These are phyloP conservation scores for Porites rus DNA, from an alignment of 92 coral and sea anemone genomes.

Conservation along the genomic window DNA sequence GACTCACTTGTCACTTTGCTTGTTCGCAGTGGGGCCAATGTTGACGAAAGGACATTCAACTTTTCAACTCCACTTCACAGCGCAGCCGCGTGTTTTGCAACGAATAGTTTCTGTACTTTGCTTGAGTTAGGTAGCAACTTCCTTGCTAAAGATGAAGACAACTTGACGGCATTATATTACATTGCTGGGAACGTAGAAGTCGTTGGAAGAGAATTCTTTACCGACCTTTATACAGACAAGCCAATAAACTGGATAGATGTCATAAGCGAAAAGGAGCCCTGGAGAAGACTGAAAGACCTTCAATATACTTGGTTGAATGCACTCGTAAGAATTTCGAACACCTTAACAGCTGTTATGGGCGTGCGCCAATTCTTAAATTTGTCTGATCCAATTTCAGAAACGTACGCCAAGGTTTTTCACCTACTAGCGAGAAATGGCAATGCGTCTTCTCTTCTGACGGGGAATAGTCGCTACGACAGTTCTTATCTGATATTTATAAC, in stretches of 20 bases:
- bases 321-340: background rate
- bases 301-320: constrained; percentile 13
- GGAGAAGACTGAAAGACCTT: background rate
- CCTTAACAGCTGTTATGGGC: background rate
- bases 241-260: constrained; percentile 39
- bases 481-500: background rate
- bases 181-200: background rate
- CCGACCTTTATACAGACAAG: constrained; percentile 26
- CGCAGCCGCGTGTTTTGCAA: constrained; percentile 34
- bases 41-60: constrained; percentile 17
- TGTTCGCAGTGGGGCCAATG: background rate
- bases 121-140: constrained; percentile 25
- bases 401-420: background rate
- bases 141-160: background rate
- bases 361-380: background rate
- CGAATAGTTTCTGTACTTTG: constrained; percentile 16
- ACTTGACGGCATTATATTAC: constrained; percentile 29
- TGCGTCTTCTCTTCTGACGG: constrained; percentile 1
- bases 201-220: constrained; percentile 4
- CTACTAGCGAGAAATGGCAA: background rate
- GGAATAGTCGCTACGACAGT: background rate
- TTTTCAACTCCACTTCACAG: constrained; percentile 65
- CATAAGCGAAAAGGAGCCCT: background rate
- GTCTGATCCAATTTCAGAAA: background rate
- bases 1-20: constrained; percentile 23